phyloP scores from a whole-genome alignment of 2,113 vertebrate genomes.

The Balaenoptera acutorostrata region DNA sequence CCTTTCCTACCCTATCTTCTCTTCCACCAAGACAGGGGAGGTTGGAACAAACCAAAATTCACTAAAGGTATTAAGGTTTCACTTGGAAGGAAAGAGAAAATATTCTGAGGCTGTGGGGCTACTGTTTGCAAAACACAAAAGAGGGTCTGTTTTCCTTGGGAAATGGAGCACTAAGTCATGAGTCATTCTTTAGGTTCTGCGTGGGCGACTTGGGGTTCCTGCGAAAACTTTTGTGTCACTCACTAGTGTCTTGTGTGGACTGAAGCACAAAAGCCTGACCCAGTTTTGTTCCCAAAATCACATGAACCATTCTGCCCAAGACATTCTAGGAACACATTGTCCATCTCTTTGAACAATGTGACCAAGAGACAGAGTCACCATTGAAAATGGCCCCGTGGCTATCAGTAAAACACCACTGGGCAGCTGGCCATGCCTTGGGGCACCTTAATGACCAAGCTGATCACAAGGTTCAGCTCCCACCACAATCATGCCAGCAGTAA shows the following conservation, averaged over 20 bases:
- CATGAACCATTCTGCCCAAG: constrained; percentile 50
- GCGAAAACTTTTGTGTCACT: constrained; percentile 44
- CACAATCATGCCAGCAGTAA: not conserved
- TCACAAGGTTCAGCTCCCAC: constrained; percentile 39
- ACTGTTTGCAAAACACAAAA: constrained; percentile 61
- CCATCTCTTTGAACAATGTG: constrained; percentile 30
- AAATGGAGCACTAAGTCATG: constrained; percentile 37
- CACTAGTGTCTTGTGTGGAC: constrained; percentile 20
- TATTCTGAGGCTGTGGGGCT: not conserved
- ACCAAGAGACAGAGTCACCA: constrained; percentile 50
- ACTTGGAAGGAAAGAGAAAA: not conserved
- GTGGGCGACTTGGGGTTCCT: constrained; percentile 35
- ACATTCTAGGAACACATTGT: constrained; percentile 51
- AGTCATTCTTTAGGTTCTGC: constrained; percentile 46
- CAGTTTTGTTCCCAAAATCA: constrained; percentile 52
- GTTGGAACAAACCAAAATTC: not conserved
- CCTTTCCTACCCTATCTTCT: not conserved
- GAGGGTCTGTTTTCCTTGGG: constrained; percentile 59
- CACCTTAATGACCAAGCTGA: constrained; percentile 48
- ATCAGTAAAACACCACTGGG: constrained; percentile 10
- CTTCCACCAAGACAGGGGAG: not conserved
- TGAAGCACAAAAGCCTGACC: constrained; percentile 49
- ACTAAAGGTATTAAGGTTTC: not conserved
- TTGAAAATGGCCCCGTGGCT: constrained; percentile 31
- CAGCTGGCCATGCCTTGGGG: constrained; percentile 53